Base-by-base conservation (phyloP, 2,113 vertebrate species). In the Copsychus sechellarum region DNA sequence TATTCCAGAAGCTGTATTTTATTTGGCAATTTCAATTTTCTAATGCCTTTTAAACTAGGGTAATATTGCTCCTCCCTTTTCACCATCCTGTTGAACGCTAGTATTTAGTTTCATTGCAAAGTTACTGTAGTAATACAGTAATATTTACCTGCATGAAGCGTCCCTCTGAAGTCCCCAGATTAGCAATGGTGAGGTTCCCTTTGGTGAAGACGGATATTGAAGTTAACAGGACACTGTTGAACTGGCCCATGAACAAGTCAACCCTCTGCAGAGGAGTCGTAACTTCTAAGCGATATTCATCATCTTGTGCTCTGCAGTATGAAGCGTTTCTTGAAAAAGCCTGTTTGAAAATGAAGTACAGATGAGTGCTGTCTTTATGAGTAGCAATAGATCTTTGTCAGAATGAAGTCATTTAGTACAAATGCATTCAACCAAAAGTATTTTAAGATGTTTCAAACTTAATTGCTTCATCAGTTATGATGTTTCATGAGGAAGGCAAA, bases 251-350 rank as follows among this genome's bases (percentile, higher is more conserved):
- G 97, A 99, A 99, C 97, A 99, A 98, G 97, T 99, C 99, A 79
- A 99, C 96, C 9, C 99, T 97, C n/a, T 98, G 98, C 88, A 99
- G 96, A 81, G 98, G 98, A 81, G 98, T 98, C 3, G 98, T 99
- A 91, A 99, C 98, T 97, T 99, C 99, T 18, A 99, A 98, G n/a
- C 98, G 98, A 93, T 99, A 99, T 64, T 98, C 98, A 88, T 99
- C 98, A 86, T 98, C 98, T 40, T 98, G 98, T 5, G 96, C 98
- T 95, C 98, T 98, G 84, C 99, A 99, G 94, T 97, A 97, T 4
- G 98, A 98, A 23, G 98, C 97, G 82, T 99, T 99, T 78, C 98
- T 98, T 53, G 98, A 97, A 43, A 98, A 98, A 67, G 96, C 99
- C 99, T 99, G 98, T 66, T 97, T 94, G 94, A 93, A 97, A 98